Conservation (phyloP, 2,113 vertebrate genomes). For the Nerophis ophidion region DNA sequence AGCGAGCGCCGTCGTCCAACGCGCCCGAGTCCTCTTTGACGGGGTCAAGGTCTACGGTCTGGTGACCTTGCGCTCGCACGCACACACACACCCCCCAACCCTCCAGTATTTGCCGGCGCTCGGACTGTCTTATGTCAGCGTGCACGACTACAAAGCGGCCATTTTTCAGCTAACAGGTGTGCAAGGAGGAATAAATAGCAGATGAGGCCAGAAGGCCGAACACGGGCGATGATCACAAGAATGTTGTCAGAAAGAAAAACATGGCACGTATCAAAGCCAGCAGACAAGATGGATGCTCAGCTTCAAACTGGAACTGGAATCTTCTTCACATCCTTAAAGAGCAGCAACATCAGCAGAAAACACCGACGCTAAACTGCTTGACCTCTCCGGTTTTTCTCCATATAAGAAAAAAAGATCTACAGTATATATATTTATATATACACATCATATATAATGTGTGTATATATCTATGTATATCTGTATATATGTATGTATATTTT, state of each 20-base stretch:
- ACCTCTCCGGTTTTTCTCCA: too few relatives aligned
- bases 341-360: too few relatives aligned
- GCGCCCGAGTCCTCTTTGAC: constrained; percentile 52
- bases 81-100: neutral
- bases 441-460: too few relatives aligned
- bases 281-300: neutral
- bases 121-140: constrained; percentile 53
- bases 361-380: too few relatives aligned
- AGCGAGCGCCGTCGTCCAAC: constrained; percentile 32
- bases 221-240: constrained; percentile 24
- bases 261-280: constrained; percentile 1
- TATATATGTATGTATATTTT: too few relatives aligned
- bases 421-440: too few relatives aligned
- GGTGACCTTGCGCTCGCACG: constrained; percentile 10
- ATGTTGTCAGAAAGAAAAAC: constrained; percentile 28
- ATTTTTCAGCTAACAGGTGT: constrained; percentile 62
- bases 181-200: constrained; percentile 47
- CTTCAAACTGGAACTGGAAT: neutral
- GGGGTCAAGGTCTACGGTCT: constrained; percentile 37
- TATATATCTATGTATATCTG: too few relatives aligned
- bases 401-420: too few relatives aligned
- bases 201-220: constrained; percentile 32
- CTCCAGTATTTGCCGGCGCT: neutral
- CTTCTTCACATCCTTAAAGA: too few relatives aligned
- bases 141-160: constrained; percentile 35